A percentile compares a stretch with the other conserved stretches of the same genome.
phyloP scores from a whole-genome alignment of 2,888 invertebrate species.

The Ennomos erosarius region DNA sequence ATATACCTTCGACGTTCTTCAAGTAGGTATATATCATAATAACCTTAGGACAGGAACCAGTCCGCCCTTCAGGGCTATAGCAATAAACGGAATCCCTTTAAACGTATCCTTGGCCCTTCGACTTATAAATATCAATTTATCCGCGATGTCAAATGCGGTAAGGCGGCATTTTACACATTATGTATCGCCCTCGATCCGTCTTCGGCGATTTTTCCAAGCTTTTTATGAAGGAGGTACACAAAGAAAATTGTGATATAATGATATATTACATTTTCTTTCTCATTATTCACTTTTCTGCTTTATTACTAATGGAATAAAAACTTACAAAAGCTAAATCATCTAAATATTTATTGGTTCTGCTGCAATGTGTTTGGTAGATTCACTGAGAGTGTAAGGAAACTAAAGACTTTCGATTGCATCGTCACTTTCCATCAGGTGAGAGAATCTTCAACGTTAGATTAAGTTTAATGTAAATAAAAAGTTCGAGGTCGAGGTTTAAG shows the following conservation, averaged over 20 bases:
- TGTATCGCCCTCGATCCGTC: conserved; percentile 67
- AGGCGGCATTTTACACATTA: conserved; percentile 77
- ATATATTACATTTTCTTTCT: too few species aligned
- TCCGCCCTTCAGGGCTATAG: conserved; percentile 70
- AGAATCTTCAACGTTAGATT: too few species aligned
- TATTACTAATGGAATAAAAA: too few species aligned
- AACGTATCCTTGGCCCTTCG: conserved; percentile 80
- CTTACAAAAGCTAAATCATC: too few species aligned
- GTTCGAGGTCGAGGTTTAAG: too few species aligned
- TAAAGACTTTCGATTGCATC: too few species aligned
- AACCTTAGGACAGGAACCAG: conserved; percentile 79
- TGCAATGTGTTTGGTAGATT: too few species aligned
- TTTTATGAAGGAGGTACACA: conserved; percentile 46
- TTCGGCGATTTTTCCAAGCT: conserved; percentile 66
- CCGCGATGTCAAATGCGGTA: conserved; percentile 78
- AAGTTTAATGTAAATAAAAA: too few species aligned
- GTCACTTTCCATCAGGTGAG: too few species aligned
- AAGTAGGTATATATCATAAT: conserved; percentile 83
- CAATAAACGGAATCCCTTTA: conserved; percentile 84
- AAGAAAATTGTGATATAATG: background rate
- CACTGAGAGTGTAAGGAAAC: too few species aligned
- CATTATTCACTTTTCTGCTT: too few species aligned
- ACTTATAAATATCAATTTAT: conserved; percentile 85
- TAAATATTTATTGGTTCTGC: too few species aligned
- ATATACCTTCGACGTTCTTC: conserved; percentile 82